Evolutionary conservation across 2,797 vertebrate genomes (phyloP), one percentile per base, ranked within the genome.

Genomic region (Mormyrops attenuatus): DNA sequence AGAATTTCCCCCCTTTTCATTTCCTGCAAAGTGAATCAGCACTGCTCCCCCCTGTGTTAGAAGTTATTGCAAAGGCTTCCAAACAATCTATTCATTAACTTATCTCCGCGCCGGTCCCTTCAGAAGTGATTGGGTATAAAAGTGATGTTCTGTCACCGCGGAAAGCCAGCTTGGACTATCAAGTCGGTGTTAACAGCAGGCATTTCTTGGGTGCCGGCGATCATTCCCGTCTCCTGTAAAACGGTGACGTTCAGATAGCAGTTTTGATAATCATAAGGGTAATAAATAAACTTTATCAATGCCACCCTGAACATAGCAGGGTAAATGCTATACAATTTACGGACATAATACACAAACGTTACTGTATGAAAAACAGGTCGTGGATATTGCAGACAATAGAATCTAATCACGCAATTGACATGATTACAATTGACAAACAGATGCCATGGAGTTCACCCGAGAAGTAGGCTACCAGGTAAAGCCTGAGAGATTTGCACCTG

Each of bases 251-350:
- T 57, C 52, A 38, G 52, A 41, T 15, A 5, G 50, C 26, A 7
- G 15, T 5, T 87, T 30, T 30, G 44, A 52, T n/a, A 41, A 41
- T 30, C 20, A 52, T n/a, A 41, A 41, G 34, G 1, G 50, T 52
- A 63, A 63, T 9, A n/a, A 85, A 85, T 85, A 52, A 86, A 52
- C 47, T 34, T 53, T 30, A 86, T 86, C 47, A 86, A 86, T 53
- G 34, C 20, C 5, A 85, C 34, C 41, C 17, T 20, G 41, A 82
- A 82, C 77, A n/a, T 17, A 82, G 7, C 2, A 44, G 41, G 41
- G 20, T n/a, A 49, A 82, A 82, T 34, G 34, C 34, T 82, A 47
- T 34, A 41, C 34, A 41, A 44, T 20, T 82, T 20, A 0, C 7
- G 6, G 5, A 44, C 44, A 84, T 44, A n/a, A 26, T 50, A 3